These are phyloP conservation scores for Lutjanus campechanus DNA, from an alignment of 2,797 vertebrate species.

Conservation along the genomic window DNA sequence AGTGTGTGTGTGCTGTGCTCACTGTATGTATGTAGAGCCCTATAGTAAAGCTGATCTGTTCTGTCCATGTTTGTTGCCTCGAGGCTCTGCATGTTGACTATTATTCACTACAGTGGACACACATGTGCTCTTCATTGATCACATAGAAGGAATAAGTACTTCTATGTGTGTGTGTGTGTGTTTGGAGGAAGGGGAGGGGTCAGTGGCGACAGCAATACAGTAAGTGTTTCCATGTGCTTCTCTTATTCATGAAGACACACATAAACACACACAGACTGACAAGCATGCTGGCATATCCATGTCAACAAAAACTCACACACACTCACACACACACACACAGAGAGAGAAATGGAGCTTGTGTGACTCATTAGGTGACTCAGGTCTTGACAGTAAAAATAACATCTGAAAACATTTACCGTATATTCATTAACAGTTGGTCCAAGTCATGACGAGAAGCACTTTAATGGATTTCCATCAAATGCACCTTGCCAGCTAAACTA, in stretches of 20 bases:
- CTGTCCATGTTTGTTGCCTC: slow-evolving; percentile 33
- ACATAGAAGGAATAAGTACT: slow-evolving; percentile 35
- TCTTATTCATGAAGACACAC: slow-evolving; percentile 70
- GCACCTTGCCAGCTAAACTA: slow-evolving; percentile 48
- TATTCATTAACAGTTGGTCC: slow-evolving; percentile 69
- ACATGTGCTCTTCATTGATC: slow-evolving; percentile 70
- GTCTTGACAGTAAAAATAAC: slow-evolving; percentile 75
- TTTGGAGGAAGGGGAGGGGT: slow-evolving; percentile 52
- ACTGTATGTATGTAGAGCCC: background rate
- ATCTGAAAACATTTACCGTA: slow-evolving; percentile 77
- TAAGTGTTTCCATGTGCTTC: slow-evolving; percentile 82
- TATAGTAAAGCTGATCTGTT: slow-evolving; percentile 43
- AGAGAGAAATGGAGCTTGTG: slow-evolving; percentile 51
- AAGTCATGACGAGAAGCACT: slow-evolving; percentile 69
- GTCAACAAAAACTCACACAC: slow-evolving; percentile 65
- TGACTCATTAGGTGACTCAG: slow-evolving; percentile 79
- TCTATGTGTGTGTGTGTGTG: slow-evolving; percentile 39
- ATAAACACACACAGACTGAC: slow-evolving; percentile 70
- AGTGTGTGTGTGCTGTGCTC: slow-evolving; percentile 9
- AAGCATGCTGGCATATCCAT: slow-evolving; percentile 62
- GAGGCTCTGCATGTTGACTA: slow-evolving; percentile 55
- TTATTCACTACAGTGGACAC: slow-evolving; percentile 64
- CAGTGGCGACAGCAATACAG: slow-evolving; percentile 63
- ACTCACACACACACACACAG: slow-evolving; percentile 45
- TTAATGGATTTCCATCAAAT: slow-evolving; percentile 60